Percentiles rank a stretch among this genome's conserved stretches.
phyloP scores from a whole-genome alignment of 2,888 invertebrate genomes.

The Subacronicta megacephala region DNA sequence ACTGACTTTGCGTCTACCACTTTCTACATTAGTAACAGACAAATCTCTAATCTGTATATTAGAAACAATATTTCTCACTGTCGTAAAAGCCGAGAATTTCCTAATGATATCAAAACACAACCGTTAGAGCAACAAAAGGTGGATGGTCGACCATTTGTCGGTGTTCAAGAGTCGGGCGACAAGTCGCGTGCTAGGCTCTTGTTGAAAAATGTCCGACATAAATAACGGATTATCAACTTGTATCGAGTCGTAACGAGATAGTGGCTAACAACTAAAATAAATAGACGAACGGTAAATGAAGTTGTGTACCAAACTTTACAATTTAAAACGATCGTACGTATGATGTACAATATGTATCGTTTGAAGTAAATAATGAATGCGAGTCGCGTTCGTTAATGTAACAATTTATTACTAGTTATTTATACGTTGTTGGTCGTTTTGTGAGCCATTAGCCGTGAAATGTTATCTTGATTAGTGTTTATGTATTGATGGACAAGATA shows the following conservation, averaged over 20 bases:
- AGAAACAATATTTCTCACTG: conserved; percentile 81
- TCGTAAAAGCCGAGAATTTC: conserved; percentile 78
- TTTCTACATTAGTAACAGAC: conserved; percentile 78
- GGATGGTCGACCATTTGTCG: conserved; percentile 78
- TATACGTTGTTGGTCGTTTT: conserved; percentile 64
- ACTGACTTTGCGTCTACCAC: conserved; percentile 65
- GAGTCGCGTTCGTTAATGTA: conserved; percentile 71
- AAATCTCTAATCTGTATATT: conserved; percentile 79
- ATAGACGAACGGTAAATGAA: conserved; percentile 84
- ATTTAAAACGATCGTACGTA: conserved; percentile 49
- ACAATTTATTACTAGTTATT: conserved; percentile 74
- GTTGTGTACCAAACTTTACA: conserved; percentile 70
- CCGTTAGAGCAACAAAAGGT: conserved; percentile 86
- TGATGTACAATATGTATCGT: conserved; percentile 67
- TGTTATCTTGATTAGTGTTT: conserved; percentile 66
- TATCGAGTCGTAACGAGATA: conserved; percentile 84
- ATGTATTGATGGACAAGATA: conserved; percentile 55
- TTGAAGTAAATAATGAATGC: conserved; percentile 64
- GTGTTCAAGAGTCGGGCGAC: conserved; percentile 70
- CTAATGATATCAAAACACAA: conserved; percentile 86
- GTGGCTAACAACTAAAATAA: conserved; percentile 81
- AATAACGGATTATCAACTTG: conserved; percentile 87
- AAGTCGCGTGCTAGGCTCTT: conserved; percentile 79
- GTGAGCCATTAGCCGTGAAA: conserved; percentile 67
- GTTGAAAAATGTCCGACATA: conserved; percentile 84